phyloP scores from a whole-genome alignment of 2,797 vertebrate genomes.

The Mionectes olivaceus region DNA sequence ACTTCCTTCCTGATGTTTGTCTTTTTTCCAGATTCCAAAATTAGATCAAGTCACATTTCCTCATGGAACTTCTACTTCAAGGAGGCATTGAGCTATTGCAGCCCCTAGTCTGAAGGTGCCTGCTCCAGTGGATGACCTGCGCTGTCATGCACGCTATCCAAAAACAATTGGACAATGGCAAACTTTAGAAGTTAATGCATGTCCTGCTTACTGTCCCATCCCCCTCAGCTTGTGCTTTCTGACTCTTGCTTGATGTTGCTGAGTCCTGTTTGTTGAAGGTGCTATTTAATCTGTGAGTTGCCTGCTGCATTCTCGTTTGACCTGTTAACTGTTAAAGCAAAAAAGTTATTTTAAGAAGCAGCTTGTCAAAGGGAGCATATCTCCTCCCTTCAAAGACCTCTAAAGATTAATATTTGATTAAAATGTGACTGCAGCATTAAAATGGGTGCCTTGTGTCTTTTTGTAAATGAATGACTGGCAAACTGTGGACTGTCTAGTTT shows the following conservation, averaged over 20 bases:
- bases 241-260: background rate
- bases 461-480: background rate
- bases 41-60: constrained; percentile 67
- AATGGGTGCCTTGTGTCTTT: constrained; percentile 29
- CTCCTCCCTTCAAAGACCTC: background rate
- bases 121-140: constrained; percentile 51
- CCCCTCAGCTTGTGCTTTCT: constrained; percentile 32
- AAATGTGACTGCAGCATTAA: constrained; percentile 52
- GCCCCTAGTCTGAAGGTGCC: constrained; percentile 61
- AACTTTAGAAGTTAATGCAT: constrained; percentile 49
- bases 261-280: background rate
- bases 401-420: constrained; percentile 36
- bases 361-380: constrained; percentile 8
- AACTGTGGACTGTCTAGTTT: background rate
- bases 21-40: constrained; percentile 74
- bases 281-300: constrained; percentile 31
- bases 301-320: background rate
- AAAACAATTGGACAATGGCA: constrained; percentile 51
- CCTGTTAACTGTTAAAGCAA: constrained; percentile 28
- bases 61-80: constrained; percentile 63
- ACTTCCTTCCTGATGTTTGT: constrained; percentile 71
- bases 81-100: constrained; percentile 67
- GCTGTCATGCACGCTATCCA: constrained; percentile 23
- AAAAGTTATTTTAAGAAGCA: constrained; percentile 20
- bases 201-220: constrained; percentile 10